Evolutionary conservation across 35 echinoderm and acorn worm species (phyloP).

Genomic region (Ophioderma brevispina): DNA sequence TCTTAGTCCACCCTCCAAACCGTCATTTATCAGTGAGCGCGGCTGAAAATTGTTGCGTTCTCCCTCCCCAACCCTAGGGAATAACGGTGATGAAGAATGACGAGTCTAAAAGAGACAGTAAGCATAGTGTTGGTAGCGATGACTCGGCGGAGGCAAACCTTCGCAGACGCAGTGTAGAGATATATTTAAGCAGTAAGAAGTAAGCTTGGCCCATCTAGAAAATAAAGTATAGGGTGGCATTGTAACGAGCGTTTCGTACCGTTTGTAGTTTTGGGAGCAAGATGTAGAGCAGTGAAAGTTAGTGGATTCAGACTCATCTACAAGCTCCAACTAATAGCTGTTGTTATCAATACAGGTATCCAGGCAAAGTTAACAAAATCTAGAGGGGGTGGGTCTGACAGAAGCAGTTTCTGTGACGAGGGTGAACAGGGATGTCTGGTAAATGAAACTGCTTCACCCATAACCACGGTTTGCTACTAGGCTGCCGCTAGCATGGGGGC

Average conservation of each 20-base stretch:
- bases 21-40: not conserved
- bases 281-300: not conserved
- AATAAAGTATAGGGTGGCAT: conserved; percentile 36
- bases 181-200: conserved; percentile 16
- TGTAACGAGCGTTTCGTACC: conserved; percentile 16
- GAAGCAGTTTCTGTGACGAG: conserved; percentile 50
- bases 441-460: not conserved
- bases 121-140: conserved; percentile 2
- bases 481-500: conserved; percentile 55
- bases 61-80: not conserved
- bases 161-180: not conserved
- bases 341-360: conserved; percentile 81
- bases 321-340: conserved; percentile 75
- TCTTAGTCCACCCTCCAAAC: not conserved
- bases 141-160: conserved; percentile 34
- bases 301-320: conserved; percentile 33
- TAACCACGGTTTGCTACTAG: conserved; percentile 68
- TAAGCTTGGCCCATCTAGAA: conserved; percentile 37
- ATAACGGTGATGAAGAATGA: not conserved
- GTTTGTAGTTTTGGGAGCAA: not conserved
- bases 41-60: not conserved
- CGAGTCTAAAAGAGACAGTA: conserved; percentile 15
- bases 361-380: conserved; percentile 60
- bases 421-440: conserved; percentile 11
- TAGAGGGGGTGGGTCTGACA: not conserved